A percentile compares a stretch with the other conserved stretches of the same genome.
These are phyloP conservation scores for Pachliopta kotzebuea DNA, from an alignment of 2,888 invertebrate genomes.

Conservation along the genomic window DNA sequence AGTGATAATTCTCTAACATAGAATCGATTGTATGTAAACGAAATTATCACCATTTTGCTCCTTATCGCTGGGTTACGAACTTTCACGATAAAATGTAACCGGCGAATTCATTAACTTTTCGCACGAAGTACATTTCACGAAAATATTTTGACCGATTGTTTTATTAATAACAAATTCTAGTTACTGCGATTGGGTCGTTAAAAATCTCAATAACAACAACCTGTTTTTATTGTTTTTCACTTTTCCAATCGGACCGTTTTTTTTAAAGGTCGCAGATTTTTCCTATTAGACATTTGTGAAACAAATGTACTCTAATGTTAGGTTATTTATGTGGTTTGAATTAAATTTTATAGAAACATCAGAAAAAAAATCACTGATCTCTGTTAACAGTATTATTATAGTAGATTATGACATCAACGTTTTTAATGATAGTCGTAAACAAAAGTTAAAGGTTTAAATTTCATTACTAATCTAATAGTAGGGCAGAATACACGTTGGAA, in stretches of 20 bases:
- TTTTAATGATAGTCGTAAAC: no score
- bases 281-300: background rate
- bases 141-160: background rate
- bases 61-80: conserved; percentile 4
- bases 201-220: conserved; percentile 13
- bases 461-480: background rate
- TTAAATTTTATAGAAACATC: background rate
- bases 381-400: background rate
- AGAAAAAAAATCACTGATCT: background rate
- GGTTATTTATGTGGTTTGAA: background rate
- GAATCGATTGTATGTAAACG: conserved; percentile 15
- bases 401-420: background rate
- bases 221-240: conserved; percentile 6
- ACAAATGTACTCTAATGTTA: background rate
- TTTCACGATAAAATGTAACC: conserved; percentile 22
- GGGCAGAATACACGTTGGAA: background rate
- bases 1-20: conserved; percentile 10
- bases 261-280: background rate
- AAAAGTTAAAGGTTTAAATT: background rate
- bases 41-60: conserved; percentile 23
- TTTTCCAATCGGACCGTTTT: background rate
- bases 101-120: conserved; percentile 2
- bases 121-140: conserved; percentile 6
- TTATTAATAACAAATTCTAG: background rate
- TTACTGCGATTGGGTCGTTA: background rate